Evolutionary conservation across 2,113 vertebrate genomes (phyloP).

Genomic region (Cromileptes altivelis): DNA sequence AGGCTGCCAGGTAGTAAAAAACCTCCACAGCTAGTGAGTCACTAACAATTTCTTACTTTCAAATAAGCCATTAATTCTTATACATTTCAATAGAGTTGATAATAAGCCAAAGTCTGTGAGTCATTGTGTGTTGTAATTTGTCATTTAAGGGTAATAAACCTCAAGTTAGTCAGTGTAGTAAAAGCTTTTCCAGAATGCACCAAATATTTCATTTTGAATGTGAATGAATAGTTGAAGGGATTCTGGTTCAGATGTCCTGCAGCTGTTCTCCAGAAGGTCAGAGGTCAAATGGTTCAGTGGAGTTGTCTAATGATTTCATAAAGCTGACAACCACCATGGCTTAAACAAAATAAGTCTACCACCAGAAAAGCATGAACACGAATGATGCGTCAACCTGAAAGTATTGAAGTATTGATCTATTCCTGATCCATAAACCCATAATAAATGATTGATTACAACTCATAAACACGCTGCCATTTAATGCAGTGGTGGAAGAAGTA

Average conservation of each 20-base stretch:
- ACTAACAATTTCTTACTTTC: neutral
- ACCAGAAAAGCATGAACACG: too few relatives aligned
- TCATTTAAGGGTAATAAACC: too few relatives aligned
- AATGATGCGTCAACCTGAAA: too few relatives aligned
- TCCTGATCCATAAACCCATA: too few relatives aligned
- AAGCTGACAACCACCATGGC: neutral
- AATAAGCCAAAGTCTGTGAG: neutral
- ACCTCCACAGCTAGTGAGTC: neutral
- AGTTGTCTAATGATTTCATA: neutral
- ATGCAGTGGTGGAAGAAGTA: too few relatives aligned
- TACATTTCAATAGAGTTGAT: neutral
- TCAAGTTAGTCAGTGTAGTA: too few relatives aligned
- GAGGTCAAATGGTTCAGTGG: too few relatives aligned
- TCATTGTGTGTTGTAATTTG: too few relatives aligned
- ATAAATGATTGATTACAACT: too few relatives aligned
- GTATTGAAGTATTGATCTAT: too few relatives aligned
- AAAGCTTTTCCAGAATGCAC: too few relatives aligned
- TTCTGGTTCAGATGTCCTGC: neutral
- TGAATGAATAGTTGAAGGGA: neutral
- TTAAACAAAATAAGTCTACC: neutral
- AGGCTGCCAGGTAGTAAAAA: neutral
- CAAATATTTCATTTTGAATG: neutral
- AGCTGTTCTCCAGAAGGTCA: neutral
- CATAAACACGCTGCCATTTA: too few relatives aligned
- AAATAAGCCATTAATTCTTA: neutral